Evolutionary conservation across 2,888 invertebrate genomes (phyloP).

Genomic region (Drosophila niveifrons): DNA sequence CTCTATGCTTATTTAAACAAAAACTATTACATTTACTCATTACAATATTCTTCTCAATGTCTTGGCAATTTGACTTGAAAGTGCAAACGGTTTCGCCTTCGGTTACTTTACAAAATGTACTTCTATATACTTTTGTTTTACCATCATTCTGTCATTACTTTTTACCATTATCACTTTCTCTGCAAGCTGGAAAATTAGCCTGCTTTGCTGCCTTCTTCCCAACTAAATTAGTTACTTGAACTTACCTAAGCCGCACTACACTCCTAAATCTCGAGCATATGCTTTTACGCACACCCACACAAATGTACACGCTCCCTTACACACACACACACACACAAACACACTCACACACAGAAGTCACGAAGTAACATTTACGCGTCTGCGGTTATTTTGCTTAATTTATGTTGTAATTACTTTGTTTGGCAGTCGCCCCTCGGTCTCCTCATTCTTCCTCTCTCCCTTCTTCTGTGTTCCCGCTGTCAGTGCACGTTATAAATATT

Average conservation of each 20-base stretch:
- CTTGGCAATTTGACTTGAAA: not conserved
- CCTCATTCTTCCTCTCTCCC: not conserved
- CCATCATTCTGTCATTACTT: not conserved
- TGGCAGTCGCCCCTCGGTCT: conserved; percentile 6
- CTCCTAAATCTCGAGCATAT: conserved; percentile 35
- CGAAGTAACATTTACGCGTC: conserved; percentile 65
- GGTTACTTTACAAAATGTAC: not conserved
- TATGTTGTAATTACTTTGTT: conserved; percentile 75
- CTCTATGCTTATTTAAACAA: not conserved
- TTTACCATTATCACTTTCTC: not conserved
- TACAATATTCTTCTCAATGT: not conserved
- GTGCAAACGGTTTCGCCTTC: too few species aligned
- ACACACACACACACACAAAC: conserved; percentile 1
- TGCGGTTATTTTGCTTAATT: conserved; percentile 73
- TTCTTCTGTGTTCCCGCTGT: not conserved
- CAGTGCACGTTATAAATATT: conserved; percentile 63
- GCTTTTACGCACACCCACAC: conserved; percentile 9
- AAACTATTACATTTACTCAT: not conserved
- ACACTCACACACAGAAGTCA: conserved; percentile 52
- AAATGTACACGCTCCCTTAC: not conserved
- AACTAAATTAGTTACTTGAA: conserved; percentile 1
- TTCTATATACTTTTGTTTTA: not conserved
- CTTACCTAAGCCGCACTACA: conserved; percentile 16
- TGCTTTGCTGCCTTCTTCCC: not conserved
- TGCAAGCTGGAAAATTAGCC: not conserved